Base-by-base conservation (phyloP, 2,888 invertebrate species). In the Melieria omissa region DNA sequence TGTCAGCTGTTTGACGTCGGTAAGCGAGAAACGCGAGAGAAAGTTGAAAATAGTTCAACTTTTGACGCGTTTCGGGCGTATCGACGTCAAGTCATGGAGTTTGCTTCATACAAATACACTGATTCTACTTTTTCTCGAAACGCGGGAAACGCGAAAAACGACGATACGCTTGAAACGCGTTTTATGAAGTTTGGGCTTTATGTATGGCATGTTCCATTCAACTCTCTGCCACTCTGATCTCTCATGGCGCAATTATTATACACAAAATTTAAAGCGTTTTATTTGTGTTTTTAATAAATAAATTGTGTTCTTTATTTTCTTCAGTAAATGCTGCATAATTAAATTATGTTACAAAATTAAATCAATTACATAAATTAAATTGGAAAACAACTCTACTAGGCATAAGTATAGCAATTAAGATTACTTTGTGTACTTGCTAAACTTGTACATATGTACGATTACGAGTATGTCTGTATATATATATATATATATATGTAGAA, bases 251-350 rank as follows among this genome's bases (percentile, higher is more conserved):
- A 3, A 55, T 55, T 6, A 29, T 16, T 49, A 49, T 49, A 6
- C 3, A 46, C 10, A 45, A 8, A 62, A 4, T 5, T 0, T 7
- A 9, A 46, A 62, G 16, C 6, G 7, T 10, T 12, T 45, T 9
- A 16, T 7, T 10, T 4, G 1, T 14, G 12, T 47, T 41, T 52
- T 65, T 65, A 44, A 54, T 54, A 44, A 42, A 54, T 54, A 65
- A 55, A 65, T 6, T 65, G 52, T 16, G 16, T 54, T 63, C 16
- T 65, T 65, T 65, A 65, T 65, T 65, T 65, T 65, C 52, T 65
- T 65, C 52, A 65, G 29, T 54, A 65, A 54, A 54, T 65, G 29
- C 41, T 65, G 54, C 52, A 65, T n/a, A 44, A 65, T 65, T 44
- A 45, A 62, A 62, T 14, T 62, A 62, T 62, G 45, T 46, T 12